Percentiles rank a stretch among this genome's conserved stretches.
Evolutionary conservation across 2,888 invertebrate species (phyloP).

Genomic region (Mythimna loreyi): DNA sequence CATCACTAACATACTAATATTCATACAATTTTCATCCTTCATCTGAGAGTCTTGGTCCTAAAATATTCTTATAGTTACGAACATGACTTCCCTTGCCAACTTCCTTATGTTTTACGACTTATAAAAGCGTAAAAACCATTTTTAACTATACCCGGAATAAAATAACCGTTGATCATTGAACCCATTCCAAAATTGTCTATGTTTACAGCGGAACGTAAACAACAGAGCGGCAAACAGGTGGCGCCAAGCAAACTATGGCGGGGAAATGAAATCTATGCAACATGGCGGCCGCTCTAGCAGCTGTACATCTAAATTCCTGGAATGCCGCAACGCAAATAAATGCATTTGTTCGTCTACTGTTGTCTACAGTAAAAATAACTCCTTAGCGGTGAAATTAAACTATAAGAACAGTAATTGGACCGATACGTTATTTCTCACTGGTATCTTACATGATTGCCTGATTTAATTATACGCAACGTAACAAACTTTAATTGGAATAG

Average conservation of each 20-base stretch:
- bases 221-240: slow-evolving; percentile 54
- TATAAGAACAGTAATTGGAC: slow-evolving; percentile 40
- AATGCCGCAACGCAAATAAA: slow-evolving; percentile 57
- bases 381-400: slow-evolving; percentile 35
- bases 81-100: slow-evolving; percentile 9
- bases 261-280: slow-evolving; percentile 64
- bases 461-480: slow-evolving; percentile 19
- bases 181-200: slow-evolving; percentile 60
- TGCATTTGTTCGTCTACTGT: slow-evolving; percentile 57
- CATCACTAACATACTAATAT: not conserved
- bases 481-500: slow-evolving; percentile 5
- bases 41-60: not conserved
- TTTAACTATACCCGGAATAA: slow-evolving; percentile 54
- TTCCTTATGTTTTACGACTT: slow-evolving; percentile 34
- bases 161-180: slow-evolving; percentile 55
- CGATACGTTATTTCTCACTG: slow-evolving; percentile 33
- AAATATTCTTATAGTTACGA: slow-evolving; percentile 30
- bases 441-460: slow-evolving; percentile 14
- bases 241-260: slow-evolving; percentile 55
- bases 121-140: slow-evolving; percentile 38
- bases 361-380: slow-evolving; percentile 55
- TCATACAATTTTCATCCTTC: not conserved
- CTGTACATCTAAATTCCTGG: slow-evolving; percentile 57
- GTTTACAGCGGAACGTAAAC: slow-evolving; percentile 59
- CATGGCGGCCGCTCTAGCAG: slow-evolving; percentile 64